Evolutionary conservation across 2,888 invertebrate species (phyloP), one percentile per base, ranked within the genome.

Genomic region (Mongoloraphidia duomilia): DNA sequence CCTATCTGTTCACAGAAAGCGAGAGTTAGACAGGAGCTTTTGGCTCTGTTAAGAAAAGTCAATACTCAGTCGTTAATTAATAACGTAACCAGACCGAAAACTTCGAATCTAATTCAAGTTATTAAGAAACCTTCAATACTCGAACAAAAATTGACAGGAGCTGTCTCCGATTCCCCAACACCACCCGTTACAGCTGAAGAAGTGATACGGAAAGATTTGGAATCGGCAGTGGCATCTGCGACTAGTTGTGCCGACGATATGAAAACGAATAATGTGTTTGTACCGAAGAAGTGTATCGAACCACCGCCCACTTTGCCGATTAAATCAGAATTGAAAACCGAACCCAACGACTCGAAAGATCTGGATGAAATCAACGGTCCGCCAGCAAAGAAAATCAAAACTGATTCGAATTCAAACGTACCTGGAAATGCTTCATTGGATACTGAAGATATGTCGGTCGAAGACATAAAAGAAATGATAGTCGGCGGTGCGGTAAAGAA

Each of bases 1-100:
- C 87, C 90, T 0, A 65, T 84, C 43, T 92, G 91, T 62, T 70
- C 86, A 47, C 81, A 82, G 61, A 82, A 84, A 61, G 78, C 76
- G 6, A 76, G 76, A 56, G 70, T 88, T 5, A 75, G 87, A 44
- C 78, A 79, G 55, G 82, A 87, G 59, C 65, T 89, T 44, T 62
- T 81, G 57, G 58, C 73, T 50, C 59, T 80, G 57, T 60, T 80
- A 61, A 67, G 82, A 62, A 79, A 75, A 62, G 80, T 80, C 4
- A 83, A 80, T 55, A 68, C 72, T 38, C 67, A 67, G 35, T 53
- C 51, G 3, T 65, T 66, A 8, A 72, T 74, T 3, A 72, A 71
- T 52, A 66, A 67, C 14, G 66, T 67, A 49, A 62, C 71, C 40
- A 73, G 73, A 54, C 68, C 75, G 2, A 63, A 72, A 54, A 34